Base-by-base conservation (phyloP, 35 echinoderm and acorn worm genomes). In the Ophioderma brevispina region DNA sequence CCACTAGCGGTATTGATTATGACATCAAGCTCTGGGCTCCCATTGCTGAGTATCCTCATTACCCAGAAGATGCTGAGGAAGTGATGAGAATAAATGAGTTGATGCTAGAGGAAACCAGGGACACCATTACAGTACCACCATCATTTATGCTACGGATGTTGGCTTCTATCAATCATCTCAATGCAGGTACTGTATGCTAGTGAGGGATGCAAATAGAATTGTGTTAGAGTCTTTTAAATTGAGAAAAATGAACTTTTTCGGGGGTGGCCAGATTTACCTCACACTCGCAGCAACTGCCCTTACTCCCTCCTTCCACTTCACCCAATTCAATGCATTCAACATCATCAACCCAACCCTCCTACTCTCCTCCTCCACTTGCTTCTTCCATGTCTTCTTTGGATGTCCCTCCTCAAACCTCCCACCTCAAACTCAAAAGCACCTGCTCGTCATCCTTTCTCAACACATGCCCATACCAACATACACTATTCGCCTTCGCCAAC, bases 1-100 rank as follows among this genome's bases (percentile, higher is more conserved):
- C 97, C 30, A 99, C 97, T 5, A 99, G 97, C 88, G 97, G 97
- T 70, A 99, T 99, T 40, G 97, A 99, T 55, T 99, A 99, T 76
- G 94, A 95, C 55, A 89, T 99, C 86, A 99, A 99, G 76, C 91
- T 99, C 15, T 99, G 97, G 97, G 64, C 86, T 38, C 97, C 97
- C 10, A 31, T 91, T 1, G 91, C 91, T 18, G 78, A 95, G 11
- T 38, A 76, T 25, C 87, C 97, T 39, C 78, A 87, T 36, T 50
- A 87, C 10, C 91, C 97, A 0, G 90, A 89, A 0, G 81, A 95
- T 90, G 92, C 97, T 14, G 88, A 81, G 32, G 93, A 95, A 84
- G 94, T 99, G 41, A 99, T 99, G 87, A 86, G 97, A 86, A 95
- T 99, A 40, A 99, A 99, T 88, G 97, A 99, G 64, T 55, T 99